Base-by-base conservation (phyloP, 30 jellyfish, hydroid and myxozoan genomes). In the Nemopilema nomurai region DNA sequence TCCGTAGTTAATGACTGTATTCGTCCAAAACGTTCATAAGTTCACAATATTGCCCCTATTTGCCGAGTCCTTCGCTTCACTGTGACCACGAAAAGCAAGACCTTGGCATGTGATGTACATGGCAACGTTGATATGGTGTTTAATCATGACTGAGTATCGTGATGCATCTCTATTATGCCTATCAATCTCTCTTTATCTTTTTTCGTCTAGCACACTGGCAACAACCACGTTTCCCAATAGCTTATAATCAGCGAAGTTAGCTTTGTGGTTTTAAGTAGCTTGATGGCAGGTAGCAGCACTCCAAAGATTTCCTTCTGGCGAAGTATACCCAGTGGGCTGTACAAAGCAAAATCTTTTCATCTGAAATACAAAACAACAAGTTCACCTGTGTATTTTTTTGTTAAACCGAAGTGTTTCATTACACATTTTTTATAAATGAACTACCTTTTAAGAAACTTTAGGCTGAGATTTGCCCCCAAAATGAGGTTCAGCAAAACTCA, bases 1-100 rank as follows among this genome's bases (percentile, higher is more conserved):
- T 4, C 13, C 84, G 31, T 17, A 27, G 71, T 79, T 79, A 20
- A 66, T 64, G 8, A 26, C 88, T n/a, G 9, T 57, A 64, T 16
- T 8, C 27, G 1, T 67, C 88, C 27, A 79, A 26, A 20, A 79
- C 65, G 29, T 79, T 81, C 6, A 79, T 0, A 16, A 79, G 13
- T 57, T 79, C 79, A 31, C 31, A 64, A 81, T 27, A 66, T 81
- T 81, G 50, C 90, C 90, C 49, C 90, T 71, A 57, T 81, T 81
- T 49, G 84, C 20, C 19, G 83, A 81, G 13, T 8, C 71, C 24
- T 30, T 31, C 13, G 73, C 7, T 63, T 63, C 73, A 63, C 18
- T n/a, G 27, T 63, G 73, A 7, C 17, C 73, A 1, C 73, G 30
- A 63, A 63, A 63, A 3, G 73, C 73, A 4, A 63, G 18, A 24